Evolutionary conservation across 2,888 invertebrate species (phyloP).

Genomic region (Criorhina ranunculi): DNA sequence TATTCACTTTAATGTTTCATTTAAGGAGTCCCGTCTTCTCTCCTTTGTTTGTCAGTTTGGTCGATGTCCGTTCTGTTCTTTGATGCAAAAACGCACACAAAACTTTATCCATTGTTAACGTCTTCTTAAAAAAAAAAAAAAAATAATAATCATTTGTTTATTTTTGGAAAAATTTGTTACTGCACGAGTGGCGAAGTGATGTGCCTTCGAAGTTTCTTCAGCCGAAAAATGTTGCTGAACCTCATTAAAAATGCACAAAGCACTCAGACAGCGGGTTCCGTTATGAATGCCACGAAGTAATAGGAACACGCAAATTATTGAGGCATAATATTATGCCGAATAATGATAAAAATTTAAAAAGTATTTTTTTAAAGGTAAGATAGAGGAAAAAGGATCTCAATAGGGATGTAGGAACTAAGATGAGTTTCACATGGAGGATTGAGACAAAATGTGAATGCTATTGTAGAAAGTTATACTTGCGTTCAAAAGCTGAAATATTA

Average conservation of each 20-base stretch:
- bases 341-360: constrained; percentile 65
- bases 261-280: constrained; percentile 53
- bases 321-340: constrained; percentile 57
- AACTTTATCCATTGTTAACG: constrained; percentile 33
- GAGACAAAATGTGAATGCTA: constrained; percentile 3
- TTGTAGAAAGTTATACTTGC: constrained; percentile 22
- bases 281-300: constrained; percentile 62
- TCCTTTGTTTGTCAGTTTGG: background rate
- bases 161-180: constrained; percentile 26
- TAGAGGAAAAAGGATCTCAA: constrained; percentile 5
- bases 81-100: constrained; percentile 35
- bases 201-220: constrained; percentile 19
- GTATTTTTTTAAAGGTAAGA: constrained; percentile 9
- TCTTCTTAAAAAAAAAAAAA: constrained; percentile 43
- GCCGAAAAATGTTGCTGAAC: constrained; percentile 25
- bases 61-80: background rate
- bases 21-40: constrained; percentile 35
- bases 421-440: background rate
- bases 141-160: constrained; percentile 67
- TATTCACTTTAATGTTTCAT: constrained; percentile 80
- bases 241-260: constrained; percentile 76
- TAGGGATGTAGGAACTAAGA: background rate
- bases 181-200: constrained; percentile 13
- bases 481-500: no score
- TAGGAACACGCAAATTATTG: constrained; percentile 70